A percentile compares a stretch with the other conserved stretches of the same genome.
Conservation (phyloP, 2,113 vertebrate species). For the Marmota monax region DNA sequence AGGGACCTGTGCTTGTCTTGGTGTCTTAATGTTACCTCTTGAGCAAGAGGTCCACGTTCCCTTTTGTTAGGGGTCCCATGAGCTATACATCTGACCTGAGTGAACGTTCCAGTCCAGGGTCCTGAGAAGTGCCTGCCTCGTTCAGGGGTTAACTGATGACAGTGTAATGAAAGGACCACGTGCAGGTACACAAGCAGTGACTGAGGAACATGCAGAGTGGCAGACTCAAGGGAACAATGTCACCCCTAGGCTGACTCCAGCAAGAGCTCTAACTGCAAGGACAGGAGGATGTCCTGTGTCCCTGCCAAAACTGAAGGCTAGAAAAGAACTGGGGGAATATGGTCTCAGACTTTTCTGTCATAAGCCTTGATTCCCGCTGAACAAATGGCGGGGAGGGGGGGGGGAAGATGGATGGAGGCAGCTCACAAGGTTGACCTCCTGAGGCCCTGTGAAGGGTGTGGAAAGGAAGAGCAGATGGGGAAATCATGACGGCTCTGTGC, state of each 20-base stretch:
- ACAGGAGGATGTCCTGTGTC: background rate
- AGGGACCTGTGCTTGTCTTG: background rate
- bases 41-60: fast-evolving
- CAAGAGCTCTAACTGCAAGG: fast-evolving
- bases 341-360: too few species aligned
- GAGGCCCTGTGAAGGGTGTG: fast-evolving
- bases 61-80: too few species aligned
- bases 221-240: too few species aligned
- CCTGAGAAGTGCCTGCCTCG: background rate
- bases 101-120: background rate
- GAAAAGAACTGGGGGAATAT: too few species aligned
- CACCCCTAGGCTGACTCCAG: background rate
- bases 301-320: too few species aligned
- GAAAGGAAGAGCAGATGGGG: background rate
- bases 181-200: fast-evolving
- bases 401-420: too few species aligned
- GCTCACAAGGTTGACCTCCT: too few species aligned
- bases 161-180: fast-evolving
- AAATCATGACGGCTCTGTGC: too few species aligned
- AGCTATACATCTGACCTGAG: fast-evolving
- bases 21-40: background rate
- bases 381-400: too few species aligned
- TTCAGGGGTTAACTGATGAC: background rate
- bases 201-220: background rate
- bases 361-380: too few species aligned